Percentiles rank a stretch among this genome's conserved stretches.
phyloP scores from a whole-genome alignment of 2,888 invertebrate species.

The Copidosoma aretas region DNA sequence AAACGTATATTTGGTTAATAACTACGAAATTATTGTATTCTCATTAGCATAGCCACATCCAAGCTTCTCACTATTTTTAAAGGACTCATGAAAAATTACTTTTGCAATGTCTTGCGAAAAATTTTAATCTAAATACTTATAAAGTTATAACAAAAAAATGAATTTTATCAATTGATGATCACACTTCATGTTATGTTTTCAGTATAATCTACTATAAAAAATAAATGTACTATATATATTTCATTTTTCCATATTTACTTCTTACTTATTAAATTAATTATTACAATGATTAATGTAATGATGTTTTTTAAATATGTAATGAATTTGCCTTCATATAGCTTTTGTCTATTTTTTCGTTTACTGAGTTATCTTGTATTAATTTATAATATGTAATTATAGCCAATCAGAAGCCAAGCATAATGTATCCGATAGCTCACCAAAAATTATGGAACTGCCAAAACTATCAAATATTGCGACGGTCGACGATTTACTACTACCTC shows the following conservation, averaged over 20 bases:
- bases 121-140: too few species aligned
- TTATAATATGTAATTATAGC: constrained; percentile 24
- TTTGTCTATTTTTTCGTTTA: too few species aligned
- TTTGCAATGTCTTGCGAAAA: too few species aligned
- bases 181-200: background rate
- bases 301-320: background rate
- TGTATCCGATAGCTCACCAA: constrained; percentile 45
- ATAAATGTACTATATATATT: background rate
- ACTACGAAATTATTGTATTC: too few species aligned
- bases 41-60: too few species aligned
- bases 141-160: too few species aligned
- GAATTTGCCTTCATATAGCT: constrained; percentile 1
- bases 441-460: constrained; percentile 56
- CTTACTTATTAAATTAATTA: background rate
- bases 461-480: constrained; percentile 69
- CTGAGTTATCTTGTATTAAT: constrained; percentile 3
- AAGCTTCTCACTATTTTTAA: too few species aligned
- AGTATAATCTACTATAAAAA: background rate
- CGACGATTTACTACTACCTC: constrained; percentile 82
- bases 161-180: background rate
- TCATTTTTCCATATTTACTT: background rate
- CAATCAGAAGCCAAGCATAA: constrained; percentile 35
- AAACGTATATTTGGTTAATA: too few species aligned
- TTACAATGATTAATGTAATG: background rate
- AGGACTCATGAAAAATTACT: too few species aligned